phyloP scores from a whole-genome alignment of 2,888 invertebrate genomes.

The Malacosoma neustria region DNA sequence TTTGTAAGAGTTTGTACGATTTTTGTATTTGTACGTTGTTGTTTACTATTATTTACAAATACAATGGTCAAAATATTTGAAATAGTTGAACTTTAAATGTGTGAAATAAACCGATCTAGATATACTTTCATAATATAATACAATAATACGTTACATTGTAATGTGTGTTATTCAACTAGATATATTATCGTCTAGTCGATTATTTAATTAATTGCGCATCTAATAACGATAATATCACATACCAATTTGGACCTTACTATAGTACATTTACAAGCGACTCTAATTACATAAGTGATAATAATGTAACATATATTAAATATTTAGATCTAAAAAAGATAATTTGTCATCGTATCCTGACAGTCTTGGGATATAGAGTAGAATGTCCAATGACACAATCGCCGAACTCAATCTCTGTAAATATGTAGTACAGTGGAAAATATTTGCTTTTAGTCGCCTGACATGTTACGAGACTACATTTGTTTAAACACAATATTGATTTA shows the following conservation, averaged over 20 bases:
- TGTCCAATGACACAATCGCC: neutral
- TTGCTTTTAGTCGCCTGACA: neutral
- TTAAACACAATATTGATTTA: too few species aligned
- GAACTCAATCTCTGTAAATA: neutral
- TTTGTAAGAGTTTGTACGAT: too few species aligned
- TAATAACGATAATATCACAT: neutral
- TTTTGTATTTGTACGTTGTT: too few species aligned
- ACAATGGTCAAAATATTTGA: too few species aligned
- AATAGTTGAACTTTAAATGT: too few species aligned
- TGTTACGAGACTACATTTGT: neutral
- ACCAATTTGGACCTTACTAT: neutral
- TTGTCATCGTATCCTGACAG: neutral
- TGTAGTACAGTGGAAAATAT: neutral
- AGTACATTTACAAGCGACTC: neutral
- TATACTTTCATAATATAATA: too few species aligned
- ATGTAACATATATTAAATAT: neutral
- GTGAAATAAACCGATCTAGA: too few species aligned
- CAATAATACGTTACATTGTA: too few species aligned
- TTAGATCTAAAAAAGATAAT: neutral
- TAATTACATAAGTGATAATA: neutral
- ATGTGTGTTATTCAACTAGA: too few species aligned
- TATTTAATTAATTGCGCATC: neutral
- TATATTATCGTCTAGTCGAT: neutral
- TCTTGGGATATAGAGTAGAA: neutral
- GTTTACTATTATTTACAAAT: too few species aligned